These are phyloP conservation scores for Thyatira batis DNA, from an alignment of 2,888 invertebrate genomes.

Conservation along the genomic window DNA sequence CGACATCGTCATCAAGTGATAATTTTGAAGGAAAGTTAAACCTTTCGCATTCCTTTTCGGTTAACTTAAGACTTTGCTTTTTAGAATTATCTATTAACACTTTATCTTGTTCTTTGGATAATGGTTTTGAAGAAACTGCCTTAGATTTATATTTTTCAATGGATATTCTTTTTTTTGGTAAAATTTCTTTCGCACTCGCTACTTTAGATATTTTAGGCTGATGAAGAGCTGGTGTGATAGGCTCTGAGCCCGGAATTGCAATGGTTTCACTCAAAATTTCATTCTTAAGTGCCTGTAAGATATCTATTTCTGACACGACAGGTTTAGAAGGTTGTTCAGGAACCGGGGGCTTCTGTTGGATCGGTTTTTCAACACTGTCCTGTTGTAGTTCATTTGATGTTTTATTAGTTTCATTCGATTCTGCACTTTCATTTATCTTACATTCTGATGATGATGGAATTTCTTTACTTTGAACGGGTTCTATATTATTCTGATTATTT, in stretches of 20 bases:
- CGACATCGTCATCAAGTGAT: constrained; percentile 40
- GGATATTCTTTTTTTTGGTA: constrained; percentile 71
- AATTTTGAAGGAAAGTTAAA: constrained; percentile 63
- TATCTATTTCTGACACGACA: constrained; percentile 71
- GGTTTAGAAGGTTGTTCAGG: constrained; percentile 36
- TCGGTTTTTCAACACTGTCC: constrained; percentile 54
- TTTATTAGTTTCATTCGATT: constrained; percentile 3
- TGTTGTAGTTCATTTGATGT: constrained; percentile 17
- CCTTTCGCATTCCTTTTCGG: constrained; percentile 76
- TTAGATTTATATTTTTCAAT: constrained; percentile 77
- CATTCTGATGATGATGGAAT: constrained; percentile 7
- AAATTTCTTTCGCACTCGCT: constrained; percentile 53
- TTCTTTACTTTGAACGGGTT: constrained; percentile 11
- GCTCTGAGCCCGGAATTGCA: constrained; percentile 46
- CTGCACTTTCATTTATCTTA: not conserved
- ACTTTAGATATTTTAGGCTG: constrained; percentile 73
- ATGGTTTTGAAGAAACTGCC: constrained; percentile 28
- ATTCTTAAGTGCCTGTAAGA: constrained; percentile 74
- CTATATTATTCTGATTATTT: constrained; percentile 12
- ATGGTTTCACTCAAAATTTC: constrained; percentile 70
- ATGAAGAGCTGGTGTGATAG: constrained; percentile 61
- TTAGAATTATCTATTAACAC: constrained; percentile 35
- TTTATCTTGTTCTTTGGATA: constrained; percentile 30
- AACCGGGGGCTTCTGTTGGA: constrained; percentile 51
- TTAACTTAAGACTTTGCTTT: constrained; percentile 71